Evolutionary conservation across 2,888 invertebrate genomes (phyloP).

Genomic region (Cryptus viduatorius): DNA sequence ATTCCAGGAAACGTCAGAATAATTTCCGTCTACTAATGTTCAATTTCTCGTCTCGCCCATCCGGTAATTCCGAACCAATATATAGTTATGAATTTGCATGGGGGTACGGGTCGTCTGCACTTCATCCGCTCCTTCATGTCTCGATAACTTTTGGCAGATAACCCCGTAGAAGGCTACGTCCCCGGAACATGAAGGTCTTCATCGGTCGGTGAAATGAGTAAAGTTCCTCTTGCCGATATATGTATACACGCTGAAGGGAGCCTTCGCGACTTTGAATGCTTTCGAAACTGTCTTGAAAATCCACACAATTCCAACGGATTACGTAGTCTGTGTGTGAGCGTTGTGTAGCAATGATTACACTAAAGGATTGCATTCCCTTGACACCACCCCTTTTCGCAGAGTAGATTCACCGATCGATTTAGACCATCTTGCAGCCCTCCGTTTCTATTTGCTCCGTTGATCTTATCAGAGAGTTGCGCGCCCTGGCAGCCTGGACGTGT

Average conservation of each 20-base stretch:
- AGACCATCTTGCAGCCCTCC: neutral
- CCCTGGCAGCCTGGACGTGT: neutral
- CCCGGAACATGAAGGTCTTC: slow-evolving; percentile 9
- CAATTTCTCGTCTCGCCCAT: slow-evolving; percentile 34
- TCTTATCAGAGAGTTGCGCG: neutral
- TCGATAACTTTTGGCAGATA: slow-evolving; percentile 41
- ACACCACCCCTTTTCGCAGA: neutral
- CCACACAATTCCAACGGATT: neutral
- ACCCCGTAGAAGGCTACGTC: slow-evolving; percentile 17
- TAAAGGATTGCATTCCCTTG: neutral
- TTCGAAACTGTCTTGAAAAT: slow-evolving; percentile 3
- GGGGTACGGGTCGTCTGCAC: slow-evolving; percentile 11
- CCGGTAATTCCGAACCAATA: neutral
- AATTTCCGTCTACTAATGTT: slow-evolving; percentile 20
- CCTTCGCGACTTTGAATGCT: neutral
- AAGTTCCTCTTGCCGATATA: slow-evolving; percentile 33
- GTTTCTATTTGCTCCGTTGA: neutral
- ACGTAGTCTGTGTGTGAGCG: neutral
- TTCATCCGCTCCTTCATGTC: slow-evolving; percentile 41
- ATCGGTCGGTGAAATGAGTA: slow-evolving; percentile 41
- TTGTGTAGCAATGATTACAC: slow-evolving; percentile 1
- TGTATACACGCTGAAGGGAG: neutral
- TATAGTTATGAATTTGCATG: slow-evolving; percentile 17
- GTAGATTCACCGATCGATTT: neutral
- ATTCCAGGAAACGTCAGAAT: neutral